Percentiles rank a stretch among this genome's conserved stretches.
Evolutionary conservation across 1,140 invertebrate species (phyloP).

Genomic region (Antheraea mylitta): DNA sequence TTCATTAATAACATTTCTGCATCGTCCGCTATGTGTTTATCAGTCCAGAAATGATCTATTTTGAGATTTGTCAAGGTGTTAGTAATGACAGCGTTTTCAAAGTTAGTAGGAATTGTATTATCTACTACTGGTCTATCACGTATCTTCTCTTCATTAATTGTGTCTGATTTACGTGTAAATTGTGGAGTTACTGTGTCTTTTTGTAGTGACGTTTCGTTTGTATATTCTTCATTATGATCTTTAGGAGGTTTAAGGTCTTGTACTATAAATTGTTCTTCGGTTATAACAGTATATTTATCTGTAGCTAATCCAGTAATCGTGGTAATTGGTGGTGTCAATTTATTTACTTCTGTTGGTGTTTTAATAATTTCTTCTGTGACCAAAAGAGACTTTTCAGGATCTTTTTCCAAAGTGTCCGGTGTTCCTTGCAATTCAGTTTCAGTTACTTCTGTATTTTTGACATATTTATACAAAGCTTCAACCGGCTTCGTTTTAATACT

Average conservation of each 20-base stretch:
- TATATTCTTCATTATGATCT: not conserved
- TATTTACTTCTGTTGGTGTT: not conserved
- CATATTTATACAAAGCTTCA: not conserved
- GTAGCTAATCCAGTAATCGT: not conserved
- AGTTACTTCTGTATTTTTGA: not conserved
- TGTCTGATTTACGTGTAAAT: not conserved
- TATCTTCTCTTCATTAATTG: not conserved
- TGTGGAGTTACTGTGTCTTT: not conserved
- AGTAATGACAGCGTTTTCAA: constrained; percentile 42
- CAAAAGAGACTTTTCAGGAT: not conserved
- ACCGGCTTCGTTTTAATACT: not conserved
- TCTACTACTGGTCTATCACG: not conserved
- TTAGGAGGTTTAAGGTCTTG: too few relatives aligned
- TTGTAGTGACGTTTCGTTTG: not conserved
- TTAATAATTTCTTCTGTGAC: not conserved
- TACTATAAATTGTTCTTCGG: too few relatives aligned
- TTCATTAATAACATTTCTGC: constrained; percentile 48
- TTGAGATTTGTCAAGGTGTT: constrained; percentile 48
- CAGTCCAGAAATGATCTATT: constrained; percentile 56
- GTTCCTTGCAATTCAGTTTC: not conserved
- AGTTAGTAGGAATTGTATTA: constrained; percentile 33
- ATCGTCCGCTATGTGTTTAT: constrained; percentile 51
- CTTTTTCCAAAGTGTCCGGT: not conserved
- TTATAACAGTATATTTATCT: not conserved
- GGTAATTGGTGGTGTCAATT: not conserved